Evolutionary conservation across 2,888 invertebrate genomes (phyloP).

Genomic region (Pristionchus maxplancki): DNA sequence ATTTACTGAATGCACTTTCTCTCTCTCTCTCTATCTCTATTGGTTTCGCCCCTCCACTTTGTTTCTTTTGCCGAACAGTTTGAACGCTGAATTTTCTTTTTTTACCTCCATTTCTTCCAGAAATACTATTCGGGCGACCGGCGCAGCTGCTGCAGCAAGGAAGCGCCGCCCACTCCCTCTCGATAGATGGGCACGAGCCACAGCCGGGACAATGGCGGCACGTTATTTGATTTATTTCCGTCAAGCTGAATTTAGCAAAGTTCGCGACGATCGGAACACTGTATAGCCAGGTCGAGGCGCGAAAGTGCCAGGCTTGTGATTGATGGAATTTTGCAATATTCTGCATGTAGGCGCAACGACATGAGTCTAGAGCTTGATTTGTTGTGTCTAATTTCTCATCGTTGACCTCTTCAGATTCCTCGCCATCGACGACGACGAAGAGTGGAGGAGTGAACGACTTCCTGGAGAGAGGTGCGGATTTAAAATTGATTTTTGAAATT

Average conservation of each 20-base stretch:
- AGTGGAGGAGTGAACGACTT: not conserved
- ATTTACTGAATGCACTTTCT: not conserved
- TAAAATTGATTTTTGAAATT: not conserved
- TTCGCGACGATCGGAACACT: no score
- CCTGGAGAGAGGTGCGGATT: not conserved
- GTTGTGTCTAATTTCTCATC: not conserved
- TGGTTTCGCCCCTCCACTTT: no score
- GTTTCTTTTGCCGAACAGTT: no score
- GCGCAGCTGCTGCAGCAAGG: not conserved
- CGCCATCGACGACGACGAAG: slow-evolving; percentile 17
- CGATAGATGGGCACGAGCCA: not conserved
- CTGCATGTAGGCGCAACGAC: not conserved
- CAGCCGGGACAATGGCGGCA: slow-evolving; percentile 6
- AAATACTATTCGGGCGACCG: not conserved
- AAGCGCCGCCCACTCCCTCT: not conserved
- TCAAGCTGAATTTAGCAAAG: no score
- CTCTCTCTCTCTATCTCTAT: not conserved
- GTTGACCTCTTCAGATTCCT: slow-evolving; percentile 19
- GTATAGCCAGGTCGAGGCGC: not conserved
- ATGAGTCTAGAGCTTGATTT: not conserved
- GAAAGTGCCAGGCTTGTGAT: not conserved
- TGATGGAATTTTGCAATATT: not conserved
- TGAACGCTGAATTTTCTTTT: no score
- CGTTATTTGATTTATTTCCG: not conserved
- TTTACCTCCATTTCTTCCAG: no score